Evolutionary conservation across 2,888 invertebrate species (phyloP).

Genomic region (Nomada fucata): DNA sequence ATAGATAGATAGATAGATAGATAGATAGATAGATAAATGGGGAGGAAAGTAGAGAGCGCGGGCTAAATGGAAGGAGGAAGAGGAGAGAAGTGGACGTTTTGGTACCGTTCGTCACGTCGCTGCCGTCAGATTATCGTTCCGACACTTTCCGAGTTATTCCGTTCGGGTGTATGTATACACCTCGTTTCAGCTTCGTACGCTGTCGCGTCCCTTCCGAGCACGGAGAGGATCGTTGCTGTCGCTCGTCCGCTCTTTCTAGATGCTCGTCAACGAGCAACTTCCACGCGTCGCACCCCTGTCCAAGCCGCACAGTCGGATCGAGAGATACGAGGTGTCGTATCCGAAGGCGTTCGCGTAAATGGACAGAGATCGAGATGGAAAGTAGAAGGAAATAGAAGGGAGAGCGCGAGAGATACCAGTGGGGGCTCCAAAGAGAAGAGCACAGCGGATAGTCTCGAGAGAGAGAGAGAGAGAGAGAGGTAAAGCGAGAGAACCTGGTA

Average conservation of each 20-base stretch:
- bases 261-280: conserved; percentile 34
- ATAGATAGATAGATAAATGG: too few relatives aligned
- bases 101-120: conserved; percentile 81
- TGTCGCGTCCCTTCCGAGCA: conserved; percentile 51
- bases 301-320: conserved; percentile 4
- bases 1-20: too few relatives aligned
- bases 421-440: neutral
- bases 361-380: conserved; percentile 3
- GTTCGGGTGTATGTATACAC: conserved; percentile 70
- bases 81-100: conserved; percentile 71
- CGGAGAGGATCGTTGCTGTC: conserved; percentile 29
- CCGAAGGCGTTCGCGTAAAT: conserved; percentile 22
- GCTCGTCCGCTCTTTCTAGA: conserved; percentile 31
- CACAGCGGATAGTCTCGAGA: neutral
- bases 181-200: conserved; percentile 63
- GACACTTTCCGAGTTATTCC: conserved; percentile 84
- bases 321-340: conserved; percentile 13
- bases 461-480: neutral
- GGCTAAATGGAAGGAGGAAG: conserved; percentile 43
- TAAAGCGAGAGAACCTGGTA: conserved; percentile 42
- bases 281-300: conserved; percentile 13
- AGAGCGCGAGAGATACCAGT: neutral
- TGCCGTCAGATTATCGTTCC: conserved; percentile 84
- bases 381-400: neutral
- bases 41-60: neutral